Base-by-base conservation (phyloP, 2,797 vertebrate genomes). In the Cirrhinus mrigala region DNA sequence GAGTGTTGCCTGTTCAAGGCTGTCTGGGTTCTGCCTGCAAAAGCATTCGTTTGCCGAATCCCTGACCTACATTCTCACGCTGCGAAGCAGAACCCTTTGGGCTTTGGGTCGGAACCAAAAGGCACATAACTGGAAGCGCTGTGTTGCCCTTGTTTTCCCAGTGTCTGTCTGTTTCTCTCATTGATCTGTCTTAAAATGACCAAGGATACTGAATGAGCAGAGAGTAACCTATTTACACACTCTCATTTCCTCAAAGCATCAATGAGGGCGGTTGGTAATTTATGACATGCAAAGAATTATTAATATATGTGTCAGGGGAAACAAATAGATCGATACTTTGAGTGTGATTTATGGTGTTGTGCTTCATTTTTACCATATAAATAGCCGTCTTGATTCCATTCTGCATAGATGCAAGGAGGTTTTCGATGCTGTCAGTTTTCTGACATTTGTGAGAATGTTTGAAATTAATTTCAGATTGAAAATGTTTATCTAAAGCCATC, bases 151-250 rank as follows among this genome's bases (percentile, higher is more conserved):
- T 27, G 33, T 71, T 27, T 33, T 29, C 8, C 37, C 44, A 29
- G 10, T 37, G 54, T 60, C 52, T 37, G 46, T 68, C 37, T 84
- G 75, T 83, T 52, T 73, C 27, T 83, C 11, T 58, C n/a, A 44
- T 29, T 68, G 87, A 84, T 79, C 75, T 74, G 58, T 85, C 40
- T 89, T 93, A 89, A 86, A 89, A 89, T 89, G 84, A 86, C 81
- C 3, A 87, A 66, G 89, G 89, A 92, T 88, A 88, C 64, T 89
- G 90, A 88, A 81, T 88, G 90, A 89, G 87, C 88, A 88, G 78
- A 89, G 85, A 74, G 78, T 92, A 91, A 91, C 88, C 91, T 88
- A 92, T 75, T 87, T 87, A 75, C 70, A 27, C 77, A 82, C 82
- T 76, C 50, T 78, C 15, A 62, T 90, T 90, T 86, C 85, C 73